Evolutionary conservation across 2,888 invertebrate genomes (phyloP), one percentile per base, ranked within the genome.

Genomic region (Phorcus lineatus): DNA sequence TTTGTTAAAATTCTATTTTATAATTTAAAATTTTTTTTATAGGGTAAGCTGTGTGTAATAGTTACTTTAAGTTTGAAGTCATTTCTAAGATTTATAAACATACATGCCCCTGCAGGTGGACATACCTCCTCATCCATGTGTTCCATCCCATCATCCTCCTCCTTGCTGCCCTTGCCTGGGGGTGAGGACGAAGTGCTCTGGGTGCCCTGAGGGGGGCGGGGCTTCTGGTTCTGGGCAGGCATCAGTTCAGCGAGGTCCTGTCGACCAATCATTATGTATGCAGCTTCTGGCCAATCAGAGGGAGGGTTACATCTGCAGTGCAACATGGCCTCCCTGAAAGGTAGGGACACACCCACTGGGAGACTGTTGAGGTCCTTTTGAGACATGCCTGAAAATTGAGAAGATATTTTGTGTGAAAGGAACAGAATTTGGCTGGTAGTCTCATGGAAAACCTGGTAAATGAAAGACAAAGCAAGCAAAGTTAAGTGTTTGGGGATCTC

Each of bases 241-340:
- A 86, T 82, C 80, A 92, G 85, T 81, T 89, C 87, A 62, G 90
- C 89, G 78, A 94, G 75, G 62, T 90, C 92, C 78, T 91, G 90
- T 52, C 91, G 88, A 57, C 93, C 95, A 55, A 96, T 94, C 53
- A 97, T 94, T 80, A 94, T 94, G 92, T 96, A 97, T 0, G 96
- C 96, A 31, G 95, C 94, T 28, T 94, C 94, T 0, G 96, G 95
- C 96, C 96, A 96, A 91, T 95, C 95, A 47, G 95, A 94, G 0
- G 96, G 96, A 0, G 97, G 96, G 81, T 95, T 94, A 87, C 95
- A 95, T 88, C 96, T 95, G 87, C 96, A 96, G 85, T 95, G 94
- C 92, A 96, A 95, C 83, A 96, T 95, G 19, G 95, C 95, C 91
- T 96, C 95, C 84, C 95, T 94, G 0, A 96, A 93, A 19, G 96